Conservation (phyloP, 2,113 vertebrate species). For the Noturus placidus region DNA sequence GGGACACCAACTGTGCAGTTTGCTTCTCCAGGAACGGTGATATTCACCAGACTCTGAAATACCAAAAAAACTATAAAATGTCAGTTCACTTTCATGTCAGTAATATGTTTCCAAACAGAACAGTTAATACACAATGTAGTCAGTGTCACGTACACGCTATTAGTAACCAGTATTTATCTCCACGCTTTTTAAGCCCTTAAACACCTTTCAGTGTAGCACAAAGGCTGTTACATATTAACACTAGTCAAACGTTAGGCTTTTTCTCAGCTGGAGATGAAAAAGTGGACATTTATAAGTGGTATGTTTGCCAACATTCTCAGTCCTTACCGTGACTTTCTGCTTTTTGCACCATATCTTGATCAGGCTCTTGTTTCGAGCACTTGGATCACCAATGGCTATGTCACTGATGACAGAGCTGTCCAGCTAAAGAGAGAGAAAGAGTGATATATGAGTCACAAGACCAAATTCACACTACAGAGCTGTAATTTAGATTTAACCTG, state of each 20-base stretch:
- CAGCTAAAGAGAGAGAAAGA: slow-evolving; percentile 69
- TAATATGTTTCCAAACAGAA: not conserved
- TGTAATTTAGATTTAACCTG: not conserved
- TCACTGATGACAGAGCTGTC: slow-evolving; percentile 85
- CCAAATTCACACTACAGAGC: not conserved
- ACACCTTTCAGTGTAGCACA: not conserved
- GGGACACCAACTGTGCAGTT: slow-evolving; percentile 71
- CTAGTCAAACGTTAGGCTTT: not conserved
- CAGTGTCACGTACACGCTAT: not conserved
- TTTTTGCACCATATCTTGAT: slow-evolving; percentile 87
- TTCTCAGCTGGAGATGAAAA: slow-evolving; percentile 21
- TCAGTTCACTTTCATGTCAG: not conserved
- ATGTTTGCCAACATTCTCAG: slow-evolving; percentile 23
- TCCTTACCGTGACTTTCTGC: slow-evolving; percentile 73
- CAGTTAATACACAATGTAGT: not conserved
- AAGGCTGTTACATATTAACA: slow-evolving; percentile 57
- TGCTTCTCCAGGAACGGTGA: slow-evolving; percentile 65
- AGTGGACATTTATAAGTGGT: not conserved
- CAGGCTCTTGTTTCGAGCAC: slow-evolving; percentile 86
- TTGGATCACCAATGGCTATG: slow-evolving; percentile 78
- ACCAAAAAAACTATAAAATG: not conserved
- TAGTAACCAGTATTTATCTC: slow-evolving; percentile 12
- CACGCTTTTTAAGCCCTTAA: not conserved
- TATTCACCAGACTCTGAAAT: slow-evolving; percentile 77
- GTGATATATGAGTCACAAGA: not conserved